Base-by-base conservation (phyloP, 1,140 invertebrate species). In the Zaprionus africanus region DNA sequence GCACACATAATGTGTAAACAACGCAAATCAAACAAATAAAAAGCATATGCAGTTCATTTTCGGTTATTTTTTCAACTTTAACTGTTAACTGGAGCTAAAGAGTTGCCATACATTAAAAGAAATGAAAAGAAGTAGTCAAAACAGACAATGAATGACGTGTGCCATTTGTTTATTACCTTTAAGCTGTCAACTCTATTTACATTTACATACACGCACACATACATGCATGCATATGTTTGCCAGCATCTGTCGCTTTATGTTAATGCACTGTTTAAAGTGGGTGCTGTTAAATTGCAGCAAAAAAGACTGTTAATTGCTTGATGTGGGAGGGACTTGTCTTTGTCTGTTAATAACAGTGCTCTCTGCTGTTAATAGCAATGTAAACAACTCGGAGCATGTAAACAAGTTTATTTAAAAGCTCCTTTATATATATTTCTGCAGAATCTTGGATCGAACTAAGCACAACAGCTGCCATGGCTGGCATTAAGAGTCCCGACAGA, bases 371-470 rank as follows among this genome's bases (percentile, higher is more conserved):
- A 67, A n/a, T 13, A 31, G 5, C 22, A 58, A 31, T 24, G 36
- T 54, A 17, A 13, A 62, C 12, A 13, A 2, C 3, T 13, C 43
- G 34, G 1, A 65, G 12, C 13, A 28, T 65, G 0, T 46, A 46
- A 57, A 12, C 5, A 15, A 60, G n/a, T 59, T 61, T 28, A 11
- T 51, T 31, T 19, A 9, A 60, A 56, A n/a, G 9, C 31, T 9
- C 3, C 31, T 34, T 34, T 68, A 22, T 63, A 56, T 49, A 54
- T 60, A 75, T 28, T 78, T 34, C 81, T 94, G 11, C 94, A 98
- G 97, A 98, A 93, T 97, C 97, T 63, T 98, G 97, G 97, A 97
- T 98, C 78, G 96, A 97, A 83, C 90, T 97, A 78, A 95, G 94
- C 83, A 91, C 93, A 64, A 92, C 93, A 59, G 93, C 94, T 79